Evolutionary conservation across 2,888 invertebrate genomes (phyloP).

Genomic region (Chrysotoxum bicinctum): DNA sequence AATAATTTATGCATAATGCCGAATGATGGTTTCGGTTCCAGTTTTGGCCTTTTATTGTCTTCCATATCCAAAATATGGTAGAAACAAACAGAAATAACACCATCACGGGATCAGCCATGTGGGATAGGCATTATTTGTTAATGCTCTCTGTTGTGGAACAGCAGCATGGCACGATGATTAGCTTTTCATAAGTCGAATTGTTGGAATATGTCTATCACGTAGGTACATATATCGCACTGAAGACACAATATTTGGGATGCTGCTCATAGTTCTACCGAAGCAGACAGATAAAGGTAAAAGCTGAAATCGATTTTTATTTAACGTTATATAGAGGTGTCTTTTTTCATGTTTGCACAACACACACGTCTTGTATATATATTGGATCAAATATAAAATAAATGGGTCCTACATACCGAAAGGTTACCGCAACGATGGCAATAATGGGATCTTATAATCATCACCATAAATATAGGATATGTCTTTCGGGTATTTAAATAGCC

Average conservation of each 20-base stretch:
- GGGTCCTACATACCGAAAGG: conserved; percentile 1
- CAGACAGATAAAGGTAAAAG: neutral
- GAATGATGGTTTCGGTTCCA: conserved; percentile 39
- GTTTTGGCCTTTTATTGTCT: conserved; percentile 52
- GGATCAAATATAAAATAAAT: conserved; percentile 14
- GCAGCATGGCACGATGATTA: conserved; percentile 36
- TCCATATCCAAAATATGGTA: conserved; percentile 3
- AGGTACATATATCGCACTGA: neutral
- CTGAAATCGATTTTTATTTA: conserved; percentile 23
- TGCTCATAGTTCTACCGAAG: neutral
- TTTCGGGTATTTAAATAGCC: conserved; percentile 5
- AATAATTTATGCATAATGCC: conserved; percentile 63
- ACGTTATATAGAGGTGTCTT: neutral
- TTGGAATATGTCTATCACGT: conserved; percentile 39
- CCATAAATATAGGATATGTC: conserved; percentile 9
- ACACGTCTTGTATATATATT: neutral
- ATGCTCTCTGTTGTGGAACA: conserved; percentile 33
- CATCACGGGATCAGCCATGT: neutral
- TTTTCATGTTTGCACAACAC: conserved; percentile 1
- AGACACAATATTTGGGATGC: conserved; percentile 8
- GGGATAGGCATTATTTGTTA: conserved; percentile 38
- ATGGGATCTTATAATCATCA: conserved; percentile 26
- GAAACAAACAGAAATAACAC: neutral
- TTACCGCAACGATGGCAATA: conserved; percentile 9
- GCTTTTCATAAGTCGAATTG: conserved; percentile 53